Base-by-base conservation (phyloP, 2,113 vertebrate genomes). In the Hylia prasina region DNA sequence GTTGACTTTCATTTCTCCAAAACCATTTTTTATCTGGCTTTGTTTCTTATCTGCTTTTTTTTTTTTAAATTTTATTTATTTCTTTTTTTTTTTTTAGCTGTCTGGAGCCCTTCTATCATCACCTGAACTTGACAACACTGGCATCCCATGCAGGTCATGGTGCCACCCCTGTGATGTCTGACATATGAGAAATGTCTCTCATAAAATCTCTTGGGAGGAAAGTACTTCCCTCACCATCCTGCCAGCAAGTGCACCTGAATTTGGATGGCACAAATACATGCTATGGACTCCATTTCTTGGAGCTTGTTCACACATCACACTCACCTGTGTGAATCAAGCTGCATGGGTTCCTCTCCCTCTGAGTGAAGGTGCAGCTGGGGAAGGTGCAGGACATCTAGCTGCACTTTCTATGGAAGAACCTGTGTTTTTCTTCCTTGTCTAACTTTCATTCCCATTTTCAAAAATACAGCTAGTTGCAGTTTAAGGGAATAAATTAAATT, bases 81-180 rank as follows among this genome's bases (percentile, higher is more conserved):
- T 40, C 2, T 48, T 72, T 13, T 57, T 35, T 23, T 17, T 76
- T 54, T 73, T 66, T 57, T 47, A 6, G 13, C 15, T 77, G 40
- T 10, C 15, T 94, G 54, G 16, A 63, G 27, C 18, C 25, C 4
- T 48, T 35, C 15, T 48, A 50, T 4, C 37, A n/a, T 85, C 24
- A 35, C 18, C 30, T 64, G 61, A 68, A 8, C 48, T 33, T 88
- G 53, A 21, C 48, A 60, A 8, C 6, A 10, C 18, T 50, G 31
- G 7, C 10, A 45, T 2, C 2, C 19, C 5, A 19, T 10, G 15
- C 0, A 1, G 51, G 23, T 28, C 3, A 3, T 50, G 40, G 7
- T 76, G 48, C 17, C 28, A n/a, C 17, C 45, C 23, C n/a, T 4
- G 13, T 0, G 1, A 15, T 42, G 7, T 35, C 64, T 61, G 68